These are phyloP conservation scores for Chrysina gloriosa DNA, from an alignment of 2,888 invertebrate species.

Conservation along the genomic window DNA sequence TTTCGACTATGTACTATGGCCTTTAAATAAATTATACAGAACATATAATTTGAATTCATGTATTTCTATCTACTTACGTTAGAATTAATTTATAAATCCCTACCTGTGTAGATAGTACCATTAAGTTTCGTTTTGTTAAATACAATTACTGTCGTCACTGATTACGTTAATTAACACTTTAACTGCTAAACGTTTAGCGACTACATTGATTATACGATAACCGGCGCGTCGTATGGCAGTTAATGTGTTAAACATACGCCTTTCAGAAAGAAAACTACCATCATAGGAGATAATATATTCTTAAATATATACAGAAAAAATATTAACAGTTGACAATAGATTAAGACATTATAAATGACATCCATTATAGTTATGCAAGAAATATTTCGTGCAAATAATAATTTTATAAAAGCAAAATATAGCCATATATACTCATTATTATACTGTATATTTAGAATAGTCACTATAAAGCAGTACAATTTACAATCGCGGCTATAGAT, in stretches of 20 bases:
- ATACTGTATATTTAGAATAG: slow-evolving; percentile 29
- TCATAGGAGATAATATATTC: slow-evolving; percentile 44
- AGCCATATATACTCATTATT: slow-evolving; percentile 34
- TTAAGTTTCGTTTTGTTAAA: too few relatives aligned
- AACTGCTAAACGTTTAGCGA: too few relatives aligned
- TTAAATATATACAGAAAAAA: slow-evolving; percentile 43
- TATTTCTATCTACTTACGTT: too few relatives aligned
- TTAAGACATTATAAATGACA: slow-evolving; percentile 38
- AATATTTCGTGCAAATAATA: slow-evolving; percentile 33
- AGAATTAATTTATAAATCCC: too few relatives aligned
- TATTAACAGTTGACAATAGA: slow-evolving; percentile 41
- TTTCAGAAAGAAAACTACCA: slow-evolving; percentile 32
- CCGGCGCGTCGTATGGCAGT: too few relatives aligned
- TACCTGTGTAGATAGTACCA: too few relatives aligned
- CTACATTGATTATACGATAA: too few relatives aligned
- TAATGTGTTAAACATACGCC: background rate
- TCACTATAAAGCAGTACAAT: slow-evolving; percentile 35
- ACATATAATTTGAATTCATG: too few relatives aligned
- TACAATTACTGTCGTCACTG: too few relatives aligned
- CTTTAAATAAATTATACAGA: too few relatives aligned
- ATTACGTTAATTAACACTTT: too few relatives aligned
- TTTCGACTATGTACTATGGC: too few relatives aligned
- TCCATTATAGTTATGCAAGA: slow-evolving; percentile 31
- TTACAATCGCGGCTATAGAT: slow-evolving; percentile 34
- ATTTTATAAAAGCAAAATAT: slow-evolving; percentile 36